Conservation (phyloP, 2,113 vertebrate genomes). For the Dasyornis broadbenti region DNA sequence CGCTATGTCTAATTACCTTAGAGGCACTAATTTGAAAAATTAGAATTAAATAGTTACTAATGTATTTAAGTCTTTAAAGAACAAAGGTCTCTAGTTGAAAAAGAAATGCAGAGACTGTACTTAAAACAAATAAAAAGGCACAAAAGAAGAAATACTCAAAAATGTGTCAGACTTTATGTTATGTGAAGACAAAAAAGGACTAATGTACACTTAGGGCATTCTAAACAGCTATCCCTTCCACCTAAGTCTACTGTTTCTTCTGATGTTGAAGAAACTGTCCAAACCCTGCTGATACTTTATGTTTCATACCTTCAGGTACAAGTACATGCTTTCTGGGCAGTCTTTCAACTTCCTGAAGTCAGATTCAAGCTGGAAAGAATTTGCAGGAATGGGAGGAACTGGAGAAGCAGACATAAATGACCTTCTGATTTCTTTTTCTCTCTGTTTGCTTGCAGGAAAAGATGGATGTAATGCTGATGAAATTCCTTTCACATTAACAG, state of each 20-base stretch:
- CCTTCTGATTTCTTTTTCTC: conserved; percentile 4
- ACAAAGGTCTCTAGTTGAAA: background rate
- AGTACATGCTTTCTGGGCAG: conserved; percentile 78
- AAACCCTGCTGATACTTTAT: background rate
- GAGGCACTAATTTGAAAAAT: background rate
- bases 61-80: background rate
- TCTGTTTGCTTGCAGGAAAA: background rate
- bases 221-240: background rate
- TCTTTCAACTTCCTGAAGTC: conserved; percentile 86
- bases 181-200: background rate
- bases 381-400: conserved; percentile 81
- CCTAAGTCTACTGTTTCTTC: background rate
- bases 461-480: background rate
- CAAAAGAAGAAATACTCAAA: background rate
- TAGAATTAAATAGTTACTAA: background rate
- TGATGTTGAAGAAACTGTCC: background rate
- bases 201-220: background rate
- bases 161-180: background rate
- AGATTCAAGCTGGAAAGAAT: conserved; percentile 91
- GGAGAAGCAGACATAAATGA: background rate
- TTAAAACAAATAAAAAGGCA: background rate
- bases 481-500: background rate
- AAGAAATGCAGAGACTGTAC: background rate
- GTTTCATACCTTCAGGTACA: conserved; percentile 85
- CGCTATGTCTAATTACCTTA: background rate